Base-by-base conservation (phyloP, 2,797 vertebrate species). In the Eulemur rubriventer region DNA sequence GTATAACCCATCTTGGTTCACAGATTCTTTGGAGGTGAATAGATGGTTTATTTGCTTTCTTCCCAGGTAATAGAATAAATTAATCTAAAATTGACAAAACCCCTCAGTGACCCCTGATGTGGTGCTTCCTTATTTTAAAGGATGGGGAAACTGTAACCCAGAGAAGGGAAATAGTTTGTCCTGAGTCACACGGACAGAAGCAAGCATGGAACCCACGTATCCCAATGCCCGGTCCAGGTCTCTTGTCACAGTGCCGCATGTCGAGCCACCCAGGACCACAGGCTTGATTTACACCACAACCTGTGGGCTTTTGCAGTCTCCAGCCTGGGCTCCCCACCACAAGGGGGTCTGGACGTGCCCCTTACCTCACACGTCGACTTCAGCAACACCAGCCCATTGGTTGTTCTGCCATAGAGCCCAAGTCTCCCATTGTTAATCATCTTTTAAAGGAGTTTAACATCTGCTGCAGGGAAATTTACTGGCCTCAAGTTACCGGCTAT, bases 381-480 rank as follows among this genome's bases (percentile, higher is more conserved):
- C 73, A 65, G 94, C 89, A 92, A 95, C 96, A 52, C 94, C 90
- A 93, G 38, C 59, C 46, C 10, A 90, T 95, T 95, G 97, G 97
- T 88, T 55, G 69, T 78, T 83, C 86, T 70, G 75, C 95, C 95
- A 65, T 28, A 72, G 79, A 95, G 94, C 67, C 96, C 28, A 8
- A 78, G 82, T 88, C 97, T 97, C 96, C 96, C 93, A 97, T 96
- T 97, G 97, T 98, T 98, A 97, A 98, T 98, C 97, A 97, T 97
- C 84, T 96, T 96, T 97, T 97, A 97, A 98, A 98, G 96, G 93
- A 98, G 94, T 97, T 97, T 98, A 97, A 98, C 98, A 98, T 98
- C 97, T 98, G 98, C 93, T 98, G 87, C 95, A 72, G 92, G 95
- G 93, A 98, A 98, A 98, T 98, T 98, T 98, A 98, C 98, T 96